These are phyloP conservation scores for Paramuricea clavata DNA, from an alignment of 92 coral and sea anemone species.

Conservation along the genomic window DNA sequence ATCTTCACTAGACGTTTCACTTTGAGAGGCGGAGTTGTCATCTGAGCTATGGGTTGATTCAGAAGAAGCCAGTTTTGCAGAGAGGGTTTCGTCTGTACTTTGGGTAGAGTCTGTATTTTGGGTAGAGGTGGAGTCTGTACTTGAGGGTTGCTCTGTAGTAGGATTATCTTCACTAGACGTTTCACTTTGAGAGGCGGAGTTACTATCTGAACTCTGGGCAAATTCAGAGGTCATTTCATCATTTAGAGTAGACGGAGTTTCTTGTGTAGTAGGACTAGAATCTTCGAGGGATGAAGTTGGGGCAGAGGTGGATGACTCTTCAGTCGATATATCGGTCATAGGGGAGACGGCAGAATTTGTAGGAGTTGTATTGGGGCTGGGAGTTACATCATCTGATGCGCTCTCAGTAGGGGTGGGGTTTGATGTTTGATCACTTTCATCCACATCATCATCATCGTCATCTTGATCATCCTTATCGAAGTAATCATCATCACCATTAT, in stretches of 20 bases:
- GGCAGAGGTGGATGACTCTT: no score
- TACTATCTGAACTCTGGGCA: background rate
- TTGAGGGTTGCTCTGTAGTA: no score
- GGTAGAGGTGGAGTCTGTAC: no score
- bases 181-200: background rate
- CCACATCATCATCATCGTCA: background rate
- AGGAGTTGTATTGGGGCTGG: background rate
- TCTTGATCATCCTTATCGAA: background rate
- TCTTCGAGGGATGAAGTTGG: background rate
- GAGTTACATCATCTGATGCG: background rate
- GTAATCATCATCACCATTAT: background rate
- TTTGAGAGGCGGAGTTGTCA: background rate
- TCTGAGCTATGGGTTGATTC: background rate
- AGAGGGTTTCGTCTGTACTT: background rate
- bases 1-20: background rate
- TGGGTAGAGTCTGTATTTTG: background rate
- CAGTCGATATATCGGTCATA: no score
- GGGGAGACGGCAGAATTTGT: background rate
- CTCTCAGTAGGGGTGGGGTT: background rate
- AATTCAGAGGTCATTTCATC: background rate
- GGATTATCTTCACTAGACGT: background rate
- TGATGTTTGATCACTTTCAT: background rate
- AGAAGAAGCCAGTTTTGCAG: background rate
- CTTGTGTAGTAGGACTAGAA: background rate
- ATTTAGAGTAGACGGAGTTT: background rate